These are phyloP conservation scores for Lasaia peninsularis DNA, from an alignment of 1,140 invertebrate species.

Conservation along the genomic window DNA sequence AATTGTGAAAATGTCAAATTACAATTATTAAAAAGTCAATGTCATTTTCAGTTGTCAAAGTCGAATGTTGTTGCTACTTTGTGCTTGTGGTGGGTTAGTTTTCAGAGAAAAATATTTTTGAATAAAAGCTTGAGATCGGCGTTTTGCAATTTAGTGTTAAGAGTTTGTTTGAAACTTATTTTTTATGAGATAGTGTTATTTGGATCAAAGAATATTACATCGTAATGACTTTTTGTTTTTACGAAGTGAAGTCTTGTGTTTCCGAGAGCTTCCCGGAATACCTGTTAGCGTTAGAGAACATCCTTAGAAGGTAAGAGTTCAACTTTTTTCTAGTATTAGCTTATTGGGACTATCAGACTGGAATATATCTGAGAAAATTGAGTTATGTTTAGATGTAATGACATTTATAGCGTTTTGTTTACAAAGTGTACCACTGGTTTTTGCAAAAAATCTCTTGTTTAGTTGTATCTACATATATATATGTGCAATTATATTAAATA, in stretches of 20 bases:
- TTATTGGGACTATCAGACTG: neutral
- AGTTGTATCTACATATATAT: too few species aligned
- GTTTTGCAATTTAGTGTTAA: neutral
- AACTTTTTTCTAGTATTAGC: neutral
- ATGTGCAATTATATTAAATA: too few species aligned
- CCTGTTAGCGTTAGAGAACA: conserved; percentile 3
- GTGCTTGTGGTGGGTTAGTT: too few species aligned
- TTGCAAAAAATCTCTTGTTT: too few species aligned
- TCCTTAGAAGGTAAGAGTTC: conserved; percentile 5
- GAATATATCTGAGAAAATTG: too few species aligned
- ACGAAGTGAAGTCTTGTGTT: conserved; percentile 4
- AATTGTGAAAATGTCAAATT: too few species aligned
- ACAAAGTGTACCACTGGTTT: too few species aligned
- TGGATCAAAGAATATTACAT: neutral
- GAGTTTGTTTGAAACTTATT: neutral
- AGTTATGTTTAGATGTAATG: too few species aligned
- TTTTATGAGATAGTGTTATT: neutral
- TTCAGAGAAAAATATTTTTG: neutral
- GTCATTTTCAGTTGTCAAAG: too few species aligned
- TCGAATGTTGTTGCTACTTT: too few species aligned
- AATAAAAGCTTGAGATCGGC: neutral
- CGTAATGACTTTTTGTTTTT: conserved; percentile 2
- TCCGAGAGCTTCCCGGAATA: conserved; percentile 8
- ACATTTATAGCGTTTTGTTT: too few species aligned
- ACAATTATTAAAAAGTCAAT: too few species aligned